Evolutionary conservation across 2,797 vertebrate species (phyloP), one percentile per base, ranked within the genome.

Genomic region (Typhlichthys subterraneus): DNA sequence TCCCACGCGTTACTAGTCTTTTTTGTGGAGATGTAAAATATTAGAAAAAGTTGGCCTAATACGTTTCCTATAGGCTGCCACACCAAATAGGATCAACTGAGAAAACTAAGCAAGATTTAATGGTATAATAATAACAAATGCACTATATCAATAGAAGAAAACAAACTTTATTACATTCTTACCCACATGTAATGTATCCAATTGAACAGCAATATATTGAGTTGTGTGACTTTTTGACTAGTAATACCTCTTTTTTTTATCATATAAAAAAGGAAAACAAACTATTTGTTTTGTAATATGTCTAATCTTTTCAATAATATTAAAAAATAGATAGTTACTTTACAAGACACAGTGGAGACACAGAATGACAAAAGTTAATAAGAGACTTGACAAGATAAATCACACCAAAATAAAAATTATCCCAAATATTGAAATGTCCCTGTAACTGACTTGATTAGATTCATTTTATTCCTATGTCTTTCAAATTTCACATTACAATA

Each of bases 291-390:
- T 84, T 82, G 72, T 64, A 80, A 75, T 80, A 87, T 76, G 88
- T 73, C 85, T 81, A 87, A 69, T 90, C 86, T 89, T 91, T 90
- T 88, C 85, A 89, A 91, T 92, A 87, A 23, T 23, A 23, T 23
- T 23, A 23, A 91, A 92, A 94, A 94, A 94, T 91, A 86, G 93
- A 92, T 89, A 93, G 91, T 89, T 90, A 92, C 92, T 93, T 94
- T 91, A 92, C 92, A 88, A 90, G 88, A 94, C 92, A 80, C 76
- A 17, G 78, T 86, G 80, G 79, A 82, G 80, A 90, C 79, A 75
- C 3, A 0, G 67, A 79, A 84, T 74, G 62, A 83, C 82, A 75
- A 48, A 63, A 62, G 4, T 12, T 1, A 56, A 59, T 81, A 72
- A 65, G 81, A 86, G 81, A 74, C 86, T 73, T 76, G 71, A 87